A percentile compares a stretch with the other conserved stretches of the same genome.
Conservation (phyloP, 2,113 vertebrate species). For the Setophaga kirtlandii region DNA sequence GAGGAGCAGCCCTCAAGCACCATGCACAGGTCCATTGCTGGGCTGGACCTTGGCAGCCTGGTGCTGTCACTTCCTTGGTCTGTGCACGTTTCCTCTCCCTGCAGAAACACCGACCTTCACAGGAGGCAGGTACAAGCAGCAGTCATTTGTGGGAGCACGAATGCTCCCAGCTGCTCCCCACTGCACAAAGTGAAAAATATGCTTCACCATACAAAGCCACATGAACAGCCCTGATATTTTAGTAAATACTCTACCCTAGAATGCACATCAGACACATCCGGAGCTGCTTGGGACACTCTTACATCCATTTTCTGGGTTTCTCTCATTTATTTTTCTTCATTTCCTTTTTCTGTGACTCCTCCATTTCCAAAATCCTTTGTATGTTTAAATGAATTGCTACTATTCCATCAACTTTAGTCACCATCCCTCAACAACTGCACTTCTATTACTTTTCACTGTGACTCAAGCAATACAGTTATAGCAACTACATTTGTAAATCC, state of each 20-base stretch:
- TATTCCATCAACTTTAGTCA: conserved; percentile 13
- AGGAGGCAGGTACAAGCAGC: not conserved
- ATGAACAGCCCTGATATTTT: conserved; percentile 27
- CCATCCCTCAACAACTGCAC: not conserved
- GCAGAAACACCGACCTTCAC: not conserved
- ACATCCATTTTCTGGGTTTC: not conserved
- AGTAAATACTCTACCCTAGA: conserved; percentile 27
- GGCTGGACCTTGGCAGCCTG: not conserved
- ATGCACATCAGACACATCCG: not conserved
- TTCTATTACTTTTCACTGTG: conserved; percentile 22
- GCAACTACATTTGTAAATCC: conserved; percentile 9
- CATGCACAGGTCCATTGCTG: not conserved
- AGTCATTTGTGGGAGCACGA: not conserved
- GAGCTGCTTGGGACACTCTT: not conserved
- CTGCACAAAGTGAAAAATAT: conserved; percentile 27
- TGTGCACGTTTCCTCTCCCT: not conserved
- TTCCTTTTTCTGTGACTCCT: not conserved
- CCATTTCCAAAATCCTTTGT: conserved; percentile 28
- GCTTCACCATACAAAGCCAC: conserved; percentile 10
- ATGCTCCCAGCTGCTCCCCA: not conserved
- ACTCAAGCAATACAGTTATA: not conserved
- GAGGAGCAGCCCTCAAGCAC: not conserved
- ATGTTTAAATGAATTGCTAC: not conserved
- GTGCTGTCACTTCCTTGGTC: not conserved
- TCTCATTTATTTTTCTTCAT: not conserved